Percentiles rank a stretch among this genome's conserved stretches.
phyloP scores from a whole-genome alignment of 2,113 vertebrate species.

The Spilogale gracilis region DNA sequence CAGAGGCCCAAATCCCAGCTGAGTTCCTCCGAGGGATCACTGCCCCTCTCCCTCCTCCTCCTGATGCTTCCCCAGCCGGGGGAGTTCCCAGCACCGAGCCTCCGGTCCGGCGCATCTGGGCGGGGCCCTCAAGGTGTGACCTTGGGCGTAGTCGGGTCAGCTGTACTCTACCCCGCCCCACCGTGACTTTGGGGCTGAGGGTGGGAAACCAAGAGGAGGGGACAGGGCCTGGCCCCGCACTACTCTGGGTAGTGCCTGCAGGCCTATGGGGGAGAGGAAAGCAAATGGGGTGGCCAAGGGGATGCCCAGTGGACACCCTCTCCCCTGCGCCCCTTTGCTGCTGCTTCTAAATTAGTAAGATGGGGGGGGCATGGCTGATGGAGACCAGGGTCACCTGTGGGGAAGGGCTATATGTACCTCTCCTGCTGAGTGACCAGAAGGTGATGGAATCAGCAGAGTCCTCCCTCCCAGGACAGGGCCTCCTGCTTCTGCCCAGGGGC shows the following conservation, averaged over 20 bases:
- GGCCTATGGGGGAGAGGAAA: fast-evolving
- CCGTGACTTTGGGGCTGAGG: too few species aligned
- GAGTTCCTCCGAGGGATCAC: fast-evolving
- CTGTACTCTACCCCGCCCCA: not conserved
- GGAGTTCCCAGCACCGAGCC: too few species aligned
- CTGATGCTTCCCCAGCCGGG: fast-evolving
- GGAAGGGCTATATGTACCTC: slow-evolving; percentile 86
- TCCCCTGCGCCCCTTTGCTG: slow-evolving; percentile 24
- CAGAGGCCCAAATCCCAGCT: fast-evolving
- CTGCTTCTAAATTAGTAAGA: slow-evolving; percentile 65
- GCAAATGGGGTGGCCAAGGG: fast-evolving
- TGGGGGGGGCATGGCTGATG: not conserved
- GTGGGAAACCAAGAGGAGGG: not conserved
- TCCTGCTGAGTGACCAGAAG: slow-evolving; percentile 87
- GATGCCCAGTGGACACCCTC: not conserved
- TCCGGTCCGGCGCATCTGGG: not conserved
- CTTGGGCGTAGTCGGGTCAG: not conserved
- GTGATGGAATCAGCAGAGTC: slow-evolving; percentile 88
- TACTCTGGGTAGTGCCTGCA: not conserved
- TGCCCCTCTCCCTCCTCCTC: fast-evolving
- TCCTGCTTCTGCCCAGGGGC: not conserved
- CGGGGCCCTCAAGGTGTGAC: not conserved
- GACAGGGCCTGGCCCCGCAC: fast-evolving
- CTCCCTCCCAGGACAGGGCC: not conserved
- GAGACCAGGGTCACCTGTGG: slow-evolving; percentile 83